Conservation (phyloP, 2,888 invertebrate species). For the Deilephila elpenor region DNA sequence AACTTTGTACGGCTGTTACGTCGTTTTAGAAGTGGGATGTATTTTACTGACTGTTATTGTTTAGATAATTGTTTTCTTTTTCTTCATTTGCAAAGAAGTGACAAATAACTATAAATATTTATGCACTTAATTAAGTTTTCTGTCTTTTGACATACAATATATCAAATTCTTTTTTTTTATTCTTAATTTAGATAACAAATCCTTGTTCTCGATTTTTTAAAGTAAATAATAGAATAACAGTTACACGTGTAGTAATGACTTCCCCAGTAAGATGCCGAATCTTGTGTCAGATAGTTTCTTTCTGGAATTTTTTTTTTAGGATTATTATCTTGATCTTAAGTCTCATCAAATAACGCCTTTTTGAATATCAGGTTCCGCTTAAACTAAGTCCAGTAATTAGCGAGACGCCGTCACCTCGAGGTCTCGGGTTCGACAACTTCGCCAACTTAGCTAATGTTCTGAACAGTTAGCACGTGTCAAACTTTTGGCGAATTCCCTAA, state of each 20-base stretch:
- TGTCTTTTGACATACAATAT: no score
- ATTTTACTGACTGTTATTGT: background rate
- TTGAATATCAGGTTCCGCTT: slow-evolving; percentile 17
- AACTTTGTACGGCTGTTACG: slow-evolving; percentile 7
- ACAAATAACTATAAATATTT: no score
- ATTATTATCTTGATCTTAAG: no score
- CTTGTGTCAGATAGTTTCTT: no score
- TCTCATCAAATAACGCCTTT: background rate
- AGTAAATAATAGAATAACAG: no score
- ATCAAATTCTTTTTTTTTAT: no score
- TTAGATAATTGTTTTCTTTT: background rate
- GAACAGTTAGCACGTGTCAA: slow-evolving; percentile 52
- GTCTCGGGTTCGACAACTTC: slow-evolving; percentile 46
- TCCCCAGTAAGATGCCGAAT: no score
- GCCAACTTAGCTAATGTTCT: slow-evolving; percentile 46
- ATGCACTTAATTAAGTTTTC: no score
- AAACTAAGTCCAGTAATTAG: slow-evolving; percentile 32
- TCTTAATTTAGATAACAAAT: no score
- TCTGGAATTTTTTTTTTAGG: no score
- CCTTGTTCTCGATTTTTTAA: no score
- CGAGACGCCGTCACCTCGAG: slow-evolving; percentile 37
- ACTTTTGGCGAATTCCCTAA: slow-evolving; percentile 41
- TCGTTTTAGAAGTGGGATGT: background rate
- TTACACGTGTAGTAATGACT: no score
- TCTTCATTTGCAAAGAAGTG: background rate